phyloP scores from a whole-genome alignment of 2,888 invertebrate genomes.

The Biston betularia region DNA sequence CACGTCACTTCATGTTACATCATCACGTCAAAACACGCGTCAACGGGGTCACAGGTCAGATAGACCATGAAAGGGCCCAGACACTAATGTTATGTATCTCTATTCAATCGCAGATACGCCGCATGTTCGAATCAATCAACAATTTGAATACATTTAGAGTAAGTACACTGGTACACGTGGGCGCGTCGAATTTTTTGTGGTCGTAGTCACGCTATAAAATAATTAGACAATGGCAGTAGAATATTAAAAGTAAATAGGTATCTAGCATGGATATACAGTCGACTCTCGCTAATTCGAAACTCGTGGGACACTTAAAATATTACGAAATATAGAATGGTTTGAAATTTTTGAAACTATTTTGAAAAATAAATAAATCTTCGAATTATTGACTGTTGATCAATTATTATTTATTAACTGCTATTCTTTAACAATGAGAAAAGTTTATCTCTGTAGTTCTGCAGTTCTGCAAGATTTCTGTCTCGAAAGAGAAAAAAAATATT shows the following conservation, averaged over 20 bases:
- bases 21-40: conserved; percentile 62
- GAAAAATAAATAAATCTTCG: too few species aligned
- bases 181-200: conserved; percentile 48
- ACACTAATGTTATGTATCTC: conserved; percentile 83
- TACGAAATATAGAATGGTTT: too few species aligned
- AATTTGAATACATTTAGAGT: conserved; percentile 80
- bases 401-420: too few species aligned
- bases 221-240: neutral
- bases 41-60: conserved; percentile 75
- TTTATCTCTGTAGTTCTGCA: too few species aligned
- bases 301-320: too few species aligned
- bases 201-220: neutral
- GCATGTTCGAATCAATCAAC: conserved; percentile 83
- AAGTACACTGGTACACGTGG: conserved; percentile 29
- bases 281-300: too few species aligned
- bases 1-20: conserved; percentile 38
- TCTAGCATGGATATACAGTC: too few species aligned
- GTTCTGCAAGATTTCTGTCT: too few species aligned
- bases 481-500: too few species aligned
- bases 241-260: conserved; percentile 23
- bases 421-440: too few species aligned
- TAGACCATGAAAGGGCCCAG: conserved; percentile 63
- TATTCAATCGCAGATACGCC: conserved; percentile 77
- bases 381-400: too few species aligned
- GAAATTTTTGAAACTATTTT: too few species aligned